phyloP scores from a whole-genome alignment of 2,797 vertebrate genomes.

The Karalla daura region DNA sequence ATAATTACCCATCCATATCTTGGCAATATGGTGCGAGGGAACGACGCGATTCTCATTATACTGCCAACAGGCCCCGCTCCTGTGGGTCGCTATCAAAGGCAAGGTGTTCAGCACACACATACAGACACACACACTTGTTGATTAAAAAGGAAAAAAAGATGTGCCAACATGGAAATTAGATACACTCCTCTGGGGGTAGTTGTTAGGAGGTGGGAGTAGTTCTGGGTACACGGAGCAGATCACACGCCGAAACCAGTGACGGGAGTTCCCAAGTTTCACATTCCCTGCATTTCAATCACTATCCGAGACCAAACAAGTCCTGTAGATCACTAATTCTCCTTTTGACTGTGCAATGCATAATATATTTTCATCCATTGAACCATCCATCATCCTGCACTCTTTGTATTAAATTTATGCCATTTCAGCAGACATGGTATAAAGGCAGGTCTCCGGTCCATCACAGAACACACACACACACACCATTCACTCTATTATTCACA shows the following conservation, averaged over 20 bases:
- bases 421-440: no score
- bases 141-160: slow-evolving; percentile 25
- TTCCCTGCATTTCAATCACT: no score
- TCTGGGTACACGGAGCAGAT: slow-evolving; percentile 6
- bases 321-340: no score
- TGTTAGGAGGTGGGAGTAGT: slow-evolving; percentile 27
- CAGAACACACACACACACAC: no score
- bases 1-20: slow-evolving; percentile 81
- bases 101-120: slow-evolving; percentile 53
- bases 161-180: slow-evolving; percentile 45
- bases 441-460: no score
- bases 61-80: slow-evolving; percentile 52
- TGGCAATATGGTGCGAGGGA: slow-evolving; percentile 77
- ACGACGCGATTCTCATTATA: slow-evolving; percentile 71
- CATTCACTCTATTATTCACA: no score
- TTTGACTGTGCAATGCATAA: no score
- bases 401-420: no score
- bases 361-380: no score
- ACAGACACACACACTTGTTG: slow-evolving; percentile 66
- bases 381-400: no score
- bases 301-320: no score
- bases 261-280: slow-evolving; percentile 17
- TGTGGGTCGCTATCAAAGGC: slow-evolving; percentile 54
- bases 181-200: slow-evolving; percentile 25
- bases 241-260: slow-evolving; percentile 14